Evolutionary conservation across 1,140 invertebrate genomes (phyloP), one percentile per base, ranked within the genome.

Genomic region (Idris sp.): DNA sequence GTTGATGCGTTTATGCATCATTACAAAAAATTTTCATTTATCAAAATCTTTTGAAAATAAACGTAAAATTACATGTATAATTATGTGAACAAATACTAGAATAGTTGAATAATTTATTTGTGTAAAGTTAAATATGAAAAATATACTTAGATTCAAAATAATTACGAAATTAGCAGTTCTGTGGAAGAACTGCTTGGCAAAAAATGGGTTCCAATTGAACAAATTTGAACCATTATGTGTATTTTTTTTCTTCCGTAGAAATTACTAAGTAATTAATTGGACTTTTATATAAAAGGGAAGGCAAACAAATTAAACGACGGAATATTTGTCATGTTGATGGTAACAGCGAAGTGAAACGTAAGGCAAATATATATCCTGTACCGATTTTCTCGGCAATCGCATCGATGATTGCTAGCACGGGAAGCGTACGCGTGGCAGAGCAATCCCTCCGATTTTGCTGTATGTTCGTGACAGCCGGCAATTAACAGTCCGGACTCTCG

Each of bases 401-500:
- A 68, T 68, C 74, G 56, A 76, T 72, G 74, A 76, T 72, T 76
- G 74, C 54, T 35, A 49, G 73, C 33, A 61, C 61, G 62, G 72
- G 53, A 80, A 81, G 58, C 65, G 71, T 69, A 36, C 58, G 77
- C 69, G 65, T 77, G 74, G 69, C 77, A 61, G 68, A 68, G 81
- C 76, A 80, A 81, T 84, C 80, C 80, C 79, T 79, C 77, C 72
- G 79, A 77, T 81, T 75, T 82, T 72, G 69, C 77, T 81, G 83
- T 81, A 78, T 87, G 86, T 54, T 83, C 76, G 79, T 87, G 86
- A 86, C 86, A 87, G 85, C 76, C 79, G 62, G 81, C 84, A 87
- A 87, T 87, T 87, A 87, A 87, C 85, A 82, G 83, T 68, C 76
- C 81, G 84, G 83, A 84, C 82, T 83, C 79, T 81, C 80, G 80